Evolutionary conservation across 2,797 vertebrate genomes (phyloP).

Genomic region (Chromobotia macracanthus): DNA sequence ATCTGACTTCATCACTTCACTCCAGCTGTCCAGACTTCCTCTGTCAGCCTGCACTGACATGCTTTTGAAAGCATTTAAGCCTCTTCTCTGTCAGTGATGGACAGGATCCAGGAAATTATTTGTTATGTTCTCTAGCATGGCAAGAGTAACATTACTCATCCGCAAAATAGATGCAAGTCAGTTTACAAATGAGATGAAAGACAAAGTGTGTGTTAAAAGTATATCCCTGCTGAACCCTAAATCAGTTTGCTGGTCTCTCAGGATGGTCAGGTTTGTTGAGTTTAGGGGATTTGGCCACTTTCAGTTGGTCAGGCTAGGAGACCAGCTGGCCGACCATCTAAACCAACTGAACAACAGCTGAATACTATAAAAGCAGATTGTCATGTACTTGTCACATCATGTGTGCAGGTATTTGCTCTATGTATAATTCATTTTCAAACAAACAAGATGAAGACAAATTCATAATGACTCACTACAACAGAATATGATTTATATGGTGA

Average conservation of each 20-base stretch:
- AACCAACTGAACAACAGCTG: neutral
- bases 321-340: neutral
- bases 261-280: too few species aligned
- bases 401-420: neutral
- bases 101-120: constrained; percentile 1
- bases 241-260: too few species aligned
- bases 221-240: neutral
- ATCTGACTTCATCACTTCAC: constrained; percentile 36
- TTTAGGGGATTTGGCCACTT: too few species aligned
- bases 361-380: too few species aligned
- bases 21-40: constrained; percentile 11
- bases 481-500: too few species aligned
- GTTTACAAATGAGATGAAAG: neutral
- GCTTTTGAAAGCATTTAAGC: constrained; percentile 2
- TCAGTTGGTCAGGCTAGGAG: neutral
- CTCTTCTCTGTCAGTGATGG: constrained; percentile 4
- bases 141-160: neutral
- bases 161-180: neutral
- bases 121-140: neutral
- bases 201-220: neutral
- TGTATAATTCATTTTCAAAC: neutral
- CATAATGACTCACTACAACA: too few species aligned
- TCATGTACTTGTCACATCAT: neutral
- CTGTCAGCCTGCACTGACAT: constrained; percentile 8
- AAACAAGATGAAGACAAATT: neutral